phyloP scores from a whole-genome alignment of 2,797 vertebrate species.

The Moxostoma hubbsi region DNA sequence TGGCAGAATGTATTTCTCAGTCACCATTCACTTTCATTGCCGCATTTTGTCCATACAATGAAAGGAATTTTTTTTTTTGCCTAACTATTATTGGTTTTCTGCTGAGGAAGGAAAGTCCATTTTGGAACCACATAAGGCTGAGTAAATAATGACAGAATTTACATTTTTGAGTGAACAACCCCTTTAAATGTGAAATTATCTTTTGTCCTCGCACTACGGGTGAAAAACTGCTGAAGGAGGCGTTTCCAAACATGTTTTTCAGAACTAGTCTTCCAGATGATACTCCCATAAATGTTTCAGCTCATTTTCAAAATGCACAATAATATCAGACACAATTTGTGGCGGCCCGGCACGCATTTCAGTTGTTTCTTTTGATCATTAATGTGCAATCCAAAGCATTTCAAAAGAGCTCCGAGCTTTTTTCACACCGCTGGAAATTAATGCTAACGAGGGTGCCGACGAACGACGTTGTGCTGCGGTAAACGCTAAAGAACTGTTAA shows the following conservation, averaged over 20 bases:
- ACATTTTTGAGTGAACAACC: too few relatives aligned
- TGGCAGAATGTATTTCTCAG: too few relatives aligned
- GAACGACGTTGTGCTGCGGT: conserved; percentile 31
- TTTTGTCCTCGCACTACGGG: not conserved
- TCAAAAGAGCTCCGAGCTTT: conserved; percentile 41
- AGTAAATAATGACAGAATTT: conserved; percentile 1
- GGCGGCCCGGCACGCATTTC: conserved; percentile 28
- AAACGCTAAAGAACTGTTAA: conserved; percentile 55
- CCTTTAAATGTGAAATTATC: conserved; percentile 32
- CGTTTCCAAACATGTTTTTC: conserved; percentile 16
- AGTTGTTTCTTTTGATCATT: conserved; percentile 52
- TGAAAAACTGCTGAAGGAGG: conserved; percentile 9
- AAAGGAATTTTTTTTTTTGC: too few relatives aligned
- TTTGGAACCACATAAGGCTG: too few relatives aligned
- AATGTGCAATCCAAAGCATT: conserved; percentile 55
- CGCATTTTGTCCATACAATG: too few relatives aligned
- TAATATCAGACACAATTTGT: conserved; percentile 46
- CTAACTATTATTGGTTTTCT: too few relatives aligned
- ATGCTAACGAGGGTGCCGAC: conserved; percentile 50
- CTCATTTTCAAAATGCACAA: conserved; percentile 33
- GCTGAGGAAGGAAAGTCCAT: too few relatives aligned
- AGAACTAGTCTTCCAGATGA: conserved; percentile 30
- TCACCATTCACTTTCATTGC: too few relatives aligned
- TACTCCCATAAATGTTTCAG: conserved; percentile 45
- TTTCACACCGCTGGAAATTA: conserved; percentile 49